These are phyloP conservation scores for Hemiprocne comata DNA, from an alignment of 2,113 vertebrate genomes.

Conservation along the genomic window DNA sequence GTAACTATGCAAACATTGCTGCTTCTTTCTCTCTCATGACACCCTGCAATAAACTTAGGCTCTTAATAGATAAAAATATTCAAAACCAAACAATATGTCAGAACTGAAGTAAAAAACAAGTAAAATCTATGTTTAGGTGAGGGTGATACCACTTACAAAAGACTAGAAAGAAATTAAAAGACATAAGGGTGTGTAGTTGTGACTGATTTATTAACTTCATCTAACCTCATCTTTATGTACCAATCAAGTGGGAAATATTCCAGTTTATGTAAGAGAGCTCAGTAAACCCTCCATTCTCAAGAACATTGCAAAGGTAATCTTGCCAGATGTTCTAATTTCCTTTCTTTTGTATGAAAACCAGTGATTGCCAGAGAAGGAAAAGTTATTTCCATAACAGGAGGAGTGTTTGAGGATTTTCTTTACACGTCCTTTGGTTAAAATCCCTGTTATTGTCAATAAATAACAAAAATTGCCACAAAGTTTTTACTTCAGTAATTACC, in stretches of 20 bases:
- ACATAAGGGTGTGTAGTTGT: not conserved
- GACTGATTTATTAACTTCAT: not conserved
- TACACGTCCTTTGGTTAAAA: not conserved
- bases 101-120: not conserved
- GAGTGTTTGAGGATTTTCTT: not conserved
- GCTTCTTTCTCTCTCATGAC: not conserved
- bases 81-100: not conserved
- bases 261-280: not conserved
- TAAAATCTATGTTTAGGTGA: not conserved
- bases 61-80: not conserved
- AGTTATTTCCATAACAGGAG: not conserved
- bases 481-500: not conserved
- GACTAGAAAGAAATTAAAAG: not conserved
- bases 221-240: not conserved
- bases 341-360: conserved; percentile 15
- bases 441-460: not conserved
- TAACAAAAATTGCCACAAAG: not conserved
- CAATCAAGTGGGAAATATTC: not conserved
- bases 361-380: not conserved
- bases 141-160: not conserved
- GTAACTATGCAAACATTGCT: not conserved
- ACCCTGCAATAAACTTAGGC: not conserved
- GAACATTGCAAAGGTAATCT: not conserved
- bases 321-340: conserved; percentile 50
- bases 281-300: not conserved